Evolutionary conservation across 2,888 invertebrate genomes (phyloP), one percentile per base, ranked within the genome.

Genomic region (Drosophila acutilabella): DNA sequence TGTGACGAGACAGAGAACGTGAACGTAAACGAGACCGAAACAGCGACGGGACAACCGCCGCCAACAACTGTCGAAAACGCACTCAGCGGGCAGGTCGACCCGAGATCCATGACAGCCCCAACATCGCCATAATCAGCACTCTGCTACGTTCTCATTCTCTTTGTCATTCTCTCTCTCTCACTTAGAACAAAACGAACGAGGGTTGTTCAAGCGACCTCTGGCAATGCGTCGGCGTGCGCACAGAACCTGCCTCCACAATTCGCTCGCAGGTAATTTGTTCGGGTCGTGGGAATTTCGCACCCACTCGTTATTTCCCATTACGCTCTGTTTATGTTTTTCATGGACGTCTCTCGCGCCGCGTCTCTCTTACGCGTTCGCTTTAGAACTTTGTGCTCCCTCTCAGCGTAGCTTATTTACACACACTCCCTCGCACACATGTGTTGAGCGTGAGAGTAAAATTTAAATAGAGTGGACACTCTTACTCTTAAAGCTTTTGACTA

Each of bases 21-120:
- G 4, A 48, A 36, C 51, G 47, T 40, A 11, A 60, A 51, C 30
- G 52, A 47, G 5, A 48, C 44, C 62, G 70, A 40, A 16, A 56
- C 72, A 68, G 71, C 62, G 60, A 87, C 64, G 64, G 68, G 70
- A 74, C 80, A 80, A 86, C 88, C 86, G 81, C 67, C 75, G 80
- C 87, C 87, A 81, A 86, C 89, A 83, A 88, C 71, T 70, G 88
- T 81, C 78, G 76, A 88, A 83, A 74, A 78, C 74, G 76, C 83
- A 82, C 79, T 85, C 79, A 78, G 47, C 68, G 66, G 54, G 47
- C 66, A 81, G 70, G 56, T 65, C 74, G 80, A 64, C 40, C 64
- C 78, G 74, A 80, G 73, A 68, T 68, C 56, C 58, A 52, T 66
- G 67, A 60, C 71, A 71, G 71, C 71, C 78, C 71, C 67, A 68